phyloP scores from a whole-genome alignment of 2,113 vertebrate genomes.

The Vicugna pacos region DNA sequence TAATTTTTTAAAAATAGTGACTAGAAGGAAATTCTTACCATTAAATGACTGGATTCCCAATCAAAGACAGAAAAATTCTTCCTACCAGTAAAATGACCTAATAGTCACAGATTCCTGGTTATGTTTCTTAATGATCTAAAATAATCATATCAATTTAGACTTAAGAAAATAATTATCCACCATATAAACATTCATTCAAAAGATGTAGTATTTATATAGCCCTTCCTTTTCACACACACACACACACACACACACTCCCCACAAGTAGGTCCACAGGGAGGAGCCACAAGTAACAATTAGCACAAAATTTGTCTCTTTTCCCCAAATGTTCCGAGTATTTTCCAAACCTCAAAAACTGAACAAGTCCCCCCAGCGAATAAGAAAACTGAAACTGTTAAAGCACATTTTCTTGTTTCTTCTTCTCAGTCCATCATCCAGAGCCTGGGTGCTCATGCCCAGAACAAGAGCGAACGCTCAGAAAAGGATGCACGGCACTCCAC shows the following conservation, averaged over 20 bases:
- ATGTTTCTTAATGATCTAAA: background rate
- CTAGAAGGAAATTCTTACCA: background rate
- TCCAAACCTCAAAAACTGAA: conserved; percentile 31
- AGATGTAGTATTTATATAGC: background rate
- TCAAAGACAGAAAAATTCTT: background rate
- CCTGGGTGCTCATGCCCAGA: background rate
- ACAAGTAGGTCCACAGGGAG: background rate
- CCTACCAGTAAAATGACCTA: background rate
- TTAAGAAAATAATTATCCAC: background rate
- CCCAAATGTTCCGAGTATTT: background rate
- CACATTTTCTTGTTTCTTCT: background rate
- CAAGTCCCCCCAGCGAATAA: background rate
- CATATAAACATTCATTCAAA: background rate
- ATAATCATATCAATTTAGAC: background rate
- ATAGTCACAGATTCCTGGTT: background rate
- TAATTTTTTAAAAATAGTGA: background rate
- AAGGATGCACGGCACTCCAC: too few relatives aligned
- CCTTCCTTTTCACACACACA: background rate
- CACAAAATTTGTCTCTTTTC: background rate
- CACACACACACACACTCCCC: background rate
- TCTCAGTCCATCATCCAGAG: background rate
- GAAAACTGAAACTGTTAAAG: background rate
- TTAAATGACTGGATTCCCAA: background rate
- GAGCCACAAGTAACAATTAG: background rate
- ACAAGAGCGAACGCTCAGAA: background rate